Conservation (phyloP, 2,113 vertebrate genomes). For the Pollimyrus isidori region DNA sequence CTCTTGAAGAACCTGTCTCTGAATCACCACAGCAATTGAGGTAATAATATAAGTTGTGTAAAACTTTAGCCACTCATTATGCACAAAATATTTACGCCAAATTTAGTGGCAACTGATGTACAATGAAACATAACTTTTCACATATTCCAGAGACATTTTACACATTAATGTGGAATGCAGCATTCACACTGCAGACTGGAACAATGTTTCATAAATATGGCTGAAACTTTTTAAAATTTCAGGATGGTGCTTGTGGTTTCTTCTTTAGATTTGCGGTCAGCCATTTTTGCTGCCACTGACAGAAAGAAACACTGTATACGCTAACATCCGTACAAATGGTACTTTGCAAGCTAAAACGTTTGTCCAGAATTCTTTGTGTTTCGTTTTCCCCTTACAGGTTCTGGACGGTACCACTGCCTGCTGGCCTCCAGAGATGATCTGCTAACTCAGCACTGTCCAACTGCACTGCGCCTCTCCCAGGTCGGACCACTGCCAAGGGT, state of each 20-base stretch:
- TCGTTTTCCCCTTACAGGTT: neutral
- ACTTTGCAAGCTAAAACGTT: neutral
- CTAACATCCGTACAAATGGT: neutral
- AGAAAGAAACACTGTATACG: neutral
- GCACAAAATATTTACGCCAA: neutral
- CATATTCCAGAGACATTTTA: neutral
- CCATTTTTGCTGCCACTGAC: neutral
- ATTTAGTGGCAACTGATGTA: neutral
- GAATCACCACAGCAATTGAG: neutral
- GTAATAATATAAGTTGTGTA: neutral
- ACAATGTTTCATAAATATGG: neutral
- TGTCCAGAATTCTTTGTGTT: neutral
- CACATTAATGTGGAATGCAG: conserved; percentile 2
- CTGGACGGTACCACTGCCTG: neutral
- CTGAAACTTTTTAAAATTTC: neutral
- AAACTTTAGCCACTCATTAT: neutral
- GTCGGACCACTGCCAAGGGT: neutral
- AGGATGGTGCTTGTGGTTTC: neutral
- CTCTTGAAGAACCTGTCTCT: neutral
- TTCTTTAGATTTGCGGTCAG: neutral
- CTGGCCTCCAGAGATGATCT: conserved; percentile 6
- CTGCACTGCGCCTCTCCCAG: neutral
- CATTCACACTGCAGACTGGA: neutral
- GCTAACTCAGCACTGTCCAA: conserved; percentile 11
- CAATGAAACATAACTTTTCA: neutral